Evolutionary conservation across 2,113 vertebrate species (phyloP).

Genomic region (Plectropomus leopardus): DNA sequence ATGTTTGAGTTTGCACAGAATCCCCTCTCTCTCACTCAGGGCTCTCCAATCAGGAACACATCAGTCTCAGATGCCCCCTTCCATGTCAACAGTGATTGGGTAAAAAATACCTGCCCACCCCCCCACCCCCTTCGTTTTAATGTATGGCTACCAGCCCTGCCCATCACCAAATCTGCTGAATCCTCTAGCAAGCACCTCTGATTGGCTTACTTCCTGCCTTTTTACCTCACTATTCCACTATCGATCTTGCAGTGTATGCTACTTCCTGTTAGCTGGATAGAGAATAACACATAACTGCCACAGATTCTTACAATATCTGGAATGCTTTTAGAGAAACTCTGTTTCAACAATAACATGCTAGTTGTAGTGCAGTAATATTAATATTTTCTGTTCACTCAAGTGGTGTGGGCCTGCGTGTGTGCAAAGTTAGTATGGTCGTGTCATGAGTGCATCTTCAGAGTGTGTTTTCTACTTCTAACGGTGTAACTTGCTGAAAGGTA

Average conservation of each 20-base stretch:
- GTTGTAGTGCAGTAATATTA: constrained; percentile 13
- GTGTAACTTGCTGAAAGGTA: not conserved
- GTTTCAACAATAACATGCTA: constrained; percentile 36
- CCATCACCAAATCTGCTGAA: constrained; percentile 63
- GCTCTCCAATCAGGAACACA: constrained; percentile 81
- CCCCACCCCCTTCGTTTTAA: constrained; percentile 56
- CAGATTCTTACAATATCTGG: constrained; percentile 9
- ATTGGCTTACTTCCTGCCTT: constrained; percentile 66
- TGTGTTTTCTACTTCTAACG: not conserved
- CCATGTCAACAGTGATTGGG: constrained; percentile 81
- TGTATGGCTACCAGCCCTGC: constrained; percentile 61
- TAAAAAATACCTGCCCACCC: constrained; percentile 76
- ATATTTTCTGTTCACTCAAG: constrained; percentile 27
- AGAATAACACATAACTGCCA: constrained; percentile 37
- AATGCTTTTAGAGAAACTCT: constrained; percentile 42
- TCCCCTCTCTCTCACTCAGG: constrained; percentile 88
- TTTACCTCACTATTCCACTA: constrained; percentile 45
- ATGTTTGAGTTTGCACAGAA: constrained; percentile 86
- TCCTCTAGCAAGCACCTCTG: constrained; percentile 58
- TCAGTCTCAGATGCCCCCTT: constrained; percentile 77
- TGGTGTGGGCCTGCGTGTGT: constrained; percentile 30
- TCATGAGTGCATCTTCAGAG: constrained; percentile 15
- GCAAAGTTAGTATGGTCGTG: constrained; percentile 9
- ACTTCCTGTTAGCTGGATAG: constrained; percentile 44
- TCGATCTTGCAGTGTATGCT: constrained; percentile 40